Percentiles rank a stretch among this genome's conserved stretches.
Evolutionary conservation across 2,797 vertebrate genomes (phyloP).

Genomic region (Gymnoscopelus braueri): DNA sequence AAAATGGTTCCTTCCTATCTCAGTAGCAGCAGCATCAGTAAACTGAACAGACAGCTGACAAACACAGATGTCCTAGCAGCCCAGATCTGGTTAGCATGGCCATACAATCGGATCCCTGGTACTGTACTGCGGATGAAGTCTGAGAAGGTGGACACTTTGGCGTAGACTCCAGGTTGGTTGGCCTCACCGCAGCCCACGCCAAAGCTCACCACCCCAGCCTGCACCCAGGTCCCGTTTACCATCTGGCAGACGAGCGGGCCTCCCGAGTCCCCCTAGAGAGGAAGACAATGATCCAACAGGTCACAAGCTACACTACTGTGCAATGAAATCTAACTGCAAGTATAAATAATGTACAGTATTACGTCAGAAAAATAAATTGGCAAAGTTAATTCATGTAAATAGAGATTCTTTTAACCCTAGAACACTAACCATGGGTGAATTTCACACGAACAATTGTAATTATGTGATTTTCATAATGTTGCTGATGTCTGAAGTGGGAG

Average conservation of each 20-base stretch:
- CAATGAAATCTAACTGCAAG: too few species aligned
- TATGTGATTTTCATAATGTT: too few species aligned
- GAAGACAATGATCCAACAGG: constrained; percentile 2
- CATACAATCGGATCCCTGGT: constrained; percentile 64
- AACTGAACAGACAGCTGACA: constrained; percentile 43
- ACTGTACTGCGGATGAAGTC: constrained; percentile 65
- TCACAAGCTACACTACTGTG: too few species aligned
- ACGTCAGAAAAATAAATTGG: too few species aligned
- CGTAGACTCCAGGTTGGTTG: constrained; percentile 81
- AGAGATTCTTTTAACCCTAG: too few species aligned
- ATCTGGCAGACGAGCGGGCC: constrained; percentile 81
- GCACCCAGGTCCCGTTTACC: constrained; percentile 79
- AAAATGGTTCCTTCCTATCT: constrained; percentile 42
- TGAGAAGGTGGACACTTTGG: constrained; percentile 72
- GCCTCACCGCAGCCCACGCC: constrained; percentile 73
- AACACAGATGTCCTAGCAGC: constrained; percentile 26
- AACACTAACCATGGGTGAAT: too few species aligned
- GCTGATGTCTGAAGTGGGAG: too few species aligned
- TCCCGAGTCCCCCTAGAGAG: constrained; percentile 81
- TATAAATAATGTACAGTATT: too few species aligned
- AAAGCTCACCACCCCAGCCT: constrained; percentile 85
- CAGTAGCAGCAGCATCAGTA: constrained; percentile 56
- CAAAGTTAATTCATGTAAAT: too few species aligned
- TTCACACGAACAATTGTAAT: too few species aligned
- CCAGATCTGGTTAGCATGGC: constrained; percentile 50